A percentile compares a stretch with the other conserved stretches of the same genome.
Conservation (phyloP, 2,113 vertebrate species). For the Alosa alosa region DNA sequence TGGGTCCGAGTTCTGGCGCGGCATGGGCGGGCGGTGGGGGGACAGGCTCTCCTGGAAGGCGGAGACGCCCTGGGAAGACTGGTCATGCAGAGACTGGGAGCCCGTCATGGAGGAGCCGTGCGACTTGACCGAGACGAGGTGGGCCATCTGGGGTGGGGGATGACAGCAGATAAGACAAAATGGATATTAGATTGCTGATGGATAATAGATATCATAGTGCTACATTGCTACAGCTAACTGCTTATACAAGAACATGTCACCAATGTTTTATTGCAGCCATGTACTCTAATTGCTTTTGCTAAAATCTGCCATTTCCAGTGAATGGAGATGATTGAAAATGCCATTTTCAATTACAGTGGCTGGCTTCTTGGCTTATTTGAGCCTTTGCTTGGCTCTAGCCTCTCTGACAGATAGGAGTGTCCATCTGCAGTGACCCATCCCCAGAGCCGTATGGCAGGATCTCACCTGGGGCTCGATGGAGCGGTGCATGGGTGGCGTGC, state of each 20-base stretch:
- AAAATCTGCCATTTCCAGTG: too few species aligned
- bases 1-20: constrained; percentile 98
- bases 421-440: constrained; percentile 6
- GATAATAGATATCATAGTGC: too few species aligned
- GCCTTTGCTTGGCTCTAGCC: neutral
- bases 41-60: constrained; percentile 90
- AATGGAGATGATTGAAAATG: neutral
- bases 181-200: neutral
- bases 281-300: neutral
- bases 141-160: constrained; percentile 80
- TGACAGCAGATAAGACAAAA: constrained; percentile 39
- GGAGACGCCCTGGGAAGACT: constrained; percentile 88
- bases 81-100: constrained; percentile 96
- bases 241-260: neutral
- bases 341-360: neutral
- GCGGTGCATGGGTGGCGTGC: constrained; percentile 93
- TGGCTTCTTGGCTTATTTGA: neutral
- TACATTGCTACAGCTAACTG: neutral
- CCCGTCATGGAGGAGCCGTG: constrained; percentile 90
- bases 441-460: neutral
- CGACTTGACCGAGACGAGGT: constrained; percentile 94
- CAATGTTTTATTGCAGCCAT: neutral
- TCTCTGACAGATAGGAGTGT: neutral
- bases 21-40: constrained; percentile 93
- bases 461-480: constrained; percentile 90